Evolutionary conservation across 92 coral and sea anemone genomes (phyloP), one percentile per base, ranked within the genome.

Genomic region (Siderastrea radians): DNA sequence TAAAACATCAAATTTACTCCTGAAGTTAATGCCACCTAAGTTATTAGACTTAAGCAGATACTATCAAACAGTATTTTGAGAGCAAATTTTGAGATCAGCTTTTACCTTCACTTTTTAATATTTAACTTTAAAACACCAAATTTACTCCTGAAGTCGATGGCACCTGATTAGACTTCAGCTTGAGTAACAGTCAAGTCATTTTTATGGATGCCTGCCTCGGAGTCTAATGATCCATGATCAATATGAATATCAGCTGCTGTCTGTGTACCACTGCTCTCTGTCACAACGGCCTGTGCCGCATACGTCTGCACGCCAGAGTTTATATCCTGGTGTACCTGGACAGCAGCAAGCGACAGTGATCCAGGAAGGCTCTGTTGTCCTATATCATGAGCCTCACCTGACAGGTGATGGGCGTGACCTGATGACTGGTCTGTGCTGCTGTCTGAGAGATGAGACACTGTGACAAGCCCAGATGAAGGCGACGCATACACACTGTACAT

Each of bases 401-500:
- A 81, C 60, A 92, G 83, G 7, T 90, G 88, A 81, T 93, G 96
- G 46, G 91, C 69, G 19, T 91, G 94, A 11, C 87, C 90, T 2
- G 89, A 82, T 10, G 84, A 74, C 10, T 94, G 94, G 59, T 95
- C 90, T 65, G 68, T 51, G 49, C 82, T 81, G 10, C 88, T 72
- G 1, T 95, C 98, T 0, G 86, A 64, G 38, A 93, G 83, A 66
- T 95, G 90, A 49, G 98, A 94, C 15, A 94, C 96, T 43, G 94
- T 89, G 67, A 94, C 95, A 52, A 92, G 81, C 44, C 97, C 97
- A 62, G 94, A 83, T 45, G 95, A 92, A 55, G 94, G 98, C 7
- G 96, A 93, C 1, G 98, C 85, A 47, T 95, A 95, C 51, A 90
- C 93, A n/a, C 91, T 90, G 84, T 95, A 95, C 98, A 95, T 93